Evolutionary conservation across 2,888 invertebrate genomes (phyloP), one percentile per base, ranked within the genome.

Genomic region (Onchidella celtica): DNA sequence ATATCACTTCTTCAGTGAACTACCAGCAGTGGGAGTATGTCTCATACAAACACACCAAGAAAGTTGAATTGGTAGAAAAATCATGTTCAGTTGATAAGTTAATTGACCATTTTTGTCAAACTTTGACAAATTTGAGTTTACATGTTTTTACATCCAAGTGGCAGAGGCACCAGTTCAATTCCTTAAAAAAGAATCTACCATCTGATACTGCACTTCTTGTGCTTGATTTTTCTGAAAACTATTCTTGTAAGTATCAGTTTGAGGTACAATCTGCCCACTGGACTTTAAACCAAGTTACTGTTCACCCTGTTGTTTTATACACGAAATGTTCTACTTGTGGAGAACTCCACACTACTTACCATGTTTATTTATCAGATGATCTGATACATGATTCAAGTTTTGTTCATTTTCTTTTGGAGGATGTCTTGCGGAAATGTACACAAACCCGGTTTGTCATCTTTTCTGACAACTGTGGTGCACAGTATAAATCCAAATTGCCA

Each of bases 401-500:
- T 65, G 65, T 65, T 29, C 32, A 17, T 65, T 29, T 29, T 4
- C 27, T 65, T 9, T 29, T 65, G 3, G 17, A n/a, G 27, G 32
- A 65, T 9, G 65, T 65, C 4, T 29, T 65, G 65, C 27, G 27
- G 0, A 38, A n/a, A n/a, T 27, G 47, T 6, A 24, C 17, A 32
- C 27, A 1, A 24, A 29, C 74, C 11, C 32, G 59, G 11, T 61
- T 61, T 24, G 36, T 75, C 1, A 38, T 75, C 6, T 61, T 75
- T 27, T 75, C 74, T 63, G 74, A 75, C 40, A 61, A 61, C 36
- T 75, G 61, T 34, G 34, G 55, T 55, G 72, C 40, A 11, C 74
- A 75, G 36, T 75, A 63, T 36, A 75, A 63, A 34, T 38, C 36
- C 1, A 74, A 74, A 34, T 29, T 74, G 3, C 63, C 74, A 3